A percentile compares a stretch with the other conserved stretches of the same genome.
phyloP scores from a whole-genome alignment of 2,797 vertebrate genomes.

The Dicrostonyx torquatus region DNA sequence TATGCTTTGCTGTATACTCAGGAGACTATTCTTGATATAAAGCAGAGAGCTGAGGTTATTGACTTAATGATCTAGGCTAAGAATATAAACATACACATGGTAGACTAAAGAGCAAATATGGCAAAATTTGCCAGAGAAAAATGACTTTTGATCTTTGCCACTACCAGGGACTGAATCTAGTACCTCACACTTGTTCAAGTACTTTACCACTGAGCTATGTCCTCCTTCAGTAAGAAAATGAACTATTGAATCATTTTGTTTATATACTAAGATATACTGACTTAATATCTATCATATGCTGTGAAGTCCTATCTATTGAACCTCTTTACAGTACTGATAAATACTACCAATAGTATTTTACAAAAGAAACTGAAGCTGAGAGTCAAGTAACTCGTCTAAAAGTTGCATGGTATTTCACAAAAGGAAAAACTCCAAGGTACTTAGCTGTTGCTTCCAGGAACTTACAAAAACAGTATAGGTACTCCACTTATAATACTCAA shows the following conservation, averaged over 20 bases:
- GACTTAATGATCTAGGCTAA: constrained; percentile 14
- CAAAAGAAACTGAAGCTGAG: background rate
- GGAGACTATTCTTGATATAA: background rate
- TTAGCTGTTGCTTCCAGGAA: constrained; percentile 15
- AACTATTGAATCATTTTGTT: background rate
- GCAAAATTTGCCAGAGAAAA: background rate
- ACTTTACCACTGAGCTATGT: background rate
- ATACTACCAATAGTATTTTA: background rate
- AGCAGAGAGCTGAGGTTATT: constrained; percentile 12
- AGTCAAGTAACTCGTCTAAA: background rate
- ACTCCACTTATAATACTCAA: background rate
- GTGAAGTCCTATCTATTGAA: background rate
- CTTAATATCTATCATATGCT: background rate
- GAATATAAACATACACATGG: background rate
- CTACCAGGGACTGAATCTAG: background rate
- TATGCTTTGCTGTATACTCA: background rate
- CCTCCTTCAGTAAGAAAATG: background rate
- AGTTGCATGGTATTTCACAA: background rate
- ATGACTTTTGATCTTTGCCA: background rate
- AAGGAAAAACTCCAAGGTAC: background rate
- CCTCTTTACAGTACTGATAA: background rate
- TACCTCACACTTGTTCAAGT: background rate
- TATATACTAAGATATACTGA: background rate
- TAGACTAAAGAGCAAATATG: constrained; percentile 24
- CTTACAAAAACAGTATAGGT: background rate